These are phyloP conservation scores for Pipistrellus nathusii DNA, from an alignment of 2,797 vertebrate species.

Conservation along the genomic window DNA sequence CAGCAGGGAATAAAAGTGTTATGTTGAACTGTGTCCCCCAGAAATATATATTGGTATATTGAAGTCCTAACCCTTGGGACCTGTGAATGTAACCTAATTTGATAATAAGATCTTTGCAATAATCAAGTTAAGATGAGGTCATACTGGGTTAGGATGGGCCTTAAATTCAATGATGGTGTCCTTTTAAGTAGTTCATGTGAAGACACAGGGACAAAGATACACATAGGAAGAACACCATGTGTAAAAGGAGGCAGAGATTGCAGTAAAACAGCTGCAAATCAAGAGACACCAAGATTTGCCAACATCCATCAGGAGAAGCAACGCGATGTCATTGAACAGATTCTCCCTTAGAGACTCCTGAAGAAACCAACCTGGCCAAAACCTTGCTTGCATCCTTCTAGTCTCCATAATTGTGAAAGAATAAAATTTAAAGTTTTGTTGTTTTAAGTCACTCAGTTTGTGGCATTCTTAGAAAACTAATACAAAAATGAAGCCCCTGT, in stretches of 20 bases:
- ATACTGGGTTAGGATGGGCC: neutral
- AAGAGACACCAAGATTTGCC: neutral
- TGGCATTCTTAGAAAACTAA: neutral
- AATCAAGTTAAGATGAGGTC: constrained; percentile 48
- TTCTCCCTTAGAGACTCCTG: neutral
- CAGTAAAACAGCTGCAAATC: neutral
- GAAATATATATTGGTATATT: neutral
- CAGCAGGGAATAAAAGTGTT: constrained; percentile 19
- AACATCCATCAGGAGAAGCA: neutral
- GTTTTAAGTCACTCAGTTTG: neutral
- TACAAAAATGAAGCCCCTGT: neutral
- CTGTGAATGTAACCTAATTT: constrained; percentile 39
- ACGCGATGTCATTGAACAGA: neutral
- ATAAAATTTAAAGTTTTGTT: neutral
- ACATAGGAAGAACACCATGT: neutral
- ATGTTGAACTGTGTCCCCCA: neutral
- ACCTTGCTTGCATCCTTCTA: neutral
- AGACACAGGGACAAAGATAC: neutral
- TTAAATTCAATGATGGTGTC: constrained; percentile 11
- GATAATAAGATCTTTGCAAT: neutral
- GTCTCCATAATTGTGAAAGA: neutral
- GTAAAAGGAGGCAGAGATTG: neutral
- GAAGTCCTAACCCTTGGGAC: neutral
- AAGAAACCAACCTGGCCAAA: neutral
- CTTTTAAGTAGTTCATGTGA: neutral